Base-by-base conservation (phyloP, 2,888 invertebrate species). In the Athripsodes cinereus region DNA sequence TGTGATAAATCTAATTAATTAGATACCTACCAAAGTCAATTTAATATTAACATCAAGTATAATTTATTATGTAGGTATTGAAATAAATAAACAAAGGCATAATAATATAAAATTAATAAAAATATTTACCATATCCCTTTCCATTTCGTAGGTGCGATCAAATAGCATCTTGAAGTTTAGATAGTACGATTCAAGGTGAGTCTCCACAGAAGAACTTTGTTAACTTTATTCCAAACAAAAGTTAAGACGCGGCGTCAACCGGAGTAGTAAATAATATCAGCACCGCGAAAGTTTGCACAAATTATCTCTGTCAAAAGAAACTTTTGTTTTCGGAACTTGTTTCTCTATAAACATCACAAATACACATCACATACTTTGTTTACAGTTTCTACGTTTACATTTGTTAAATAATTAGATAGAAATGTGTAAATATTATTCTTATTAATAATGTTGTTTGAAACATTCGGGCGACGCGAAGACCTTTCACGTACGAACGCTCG, bases 71-170 rank as follows among this genome's bases (percentile, higher is more conserved):
- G 26, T 10, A 10, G 26, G 26, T 26, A 26, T 26, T 6, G 10
- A 26, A 6, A 26, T 26, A 26, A 26, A 26, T 31, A 31, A 31
- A 40, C 16, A 40, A 40, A 40, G 16, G 2, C 13, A 40, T n/a
- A 8, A 40, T 8, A 8, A 40, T 8, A 40, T n/a, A n/a, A 13
- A 40, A 40, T 40, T 3, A 40, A 40, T 40, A 40, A 31, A 31
- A 31, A 40, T 40, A 8, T 61, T 63, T 35, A 63, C 63, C 63
- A 59, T 44, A 19, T 63, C 63, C 31, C 56, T 60, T 13, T 63
- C 63, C 63, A 61, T 63, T 1, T 63, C 63, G 59, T 60, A 63
- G 31, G n/a, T 61, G 26, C 61, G 55, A 40, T 40, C 40, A 40
- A 40, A 40, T 13, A 40, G 13, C 40, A 55, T 55, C 55, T 21